A percentile compares a stretch with the other conserved stretches of the same genome.
These are phyloP conservation scores for Ostrea denselamellosa DNA, from an alignment of 1,140 invertebrate species.

Conservation along the genomic window DNA sequence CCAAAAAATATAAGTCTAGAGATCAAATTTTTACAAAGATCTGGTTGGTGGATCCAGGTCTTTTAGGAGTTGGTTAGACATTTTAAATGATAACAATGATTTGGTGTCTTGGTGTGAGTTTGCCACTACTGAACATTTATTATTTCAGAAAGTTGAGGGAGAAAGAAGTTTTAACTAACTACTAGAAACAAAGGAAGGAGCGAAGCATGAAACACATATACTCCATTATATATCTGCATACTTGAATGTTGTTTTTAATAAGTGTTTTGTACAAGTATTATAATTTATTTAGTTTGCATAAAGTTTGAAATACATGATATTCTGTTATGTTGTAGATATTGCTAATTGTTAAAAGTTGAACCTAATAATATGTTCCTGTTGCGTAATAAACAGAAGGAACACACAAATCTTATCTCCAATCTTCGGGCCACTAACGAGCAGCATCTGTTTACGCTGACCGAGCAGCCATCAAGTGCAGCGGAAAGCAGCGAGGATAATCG, in stretches of 20 bases:
- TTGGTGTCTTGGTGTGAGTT: too few relatives aligned
- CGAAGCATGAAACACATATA: too few relatives aligned
- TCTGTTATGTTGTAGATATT: not conserved
- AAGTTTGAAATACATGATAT: not conserved
- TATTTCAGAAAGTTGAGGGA: too few relatives aligned
- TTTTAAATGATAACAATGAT: too few relatives aligned
- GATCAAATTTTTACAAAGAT: too few relatives aligned
- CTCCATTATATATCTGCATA: not conserved
- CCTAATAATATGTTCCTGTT: not conserved
- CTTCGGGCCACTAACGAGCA: constrained; percentile 93
- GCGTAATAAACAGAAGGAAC: constrained; percentile 86
- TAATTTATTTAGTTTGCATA: not conserved
- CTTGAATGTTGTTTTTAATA: not conserved
- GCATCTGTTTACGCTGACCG: constrained; percentile 76
- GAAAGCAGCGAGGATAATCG: constrained; percentile 77
- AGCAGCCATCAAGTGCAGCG: constrained; percentile 71
- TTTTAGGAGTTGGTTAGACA: too few relatives aligned
- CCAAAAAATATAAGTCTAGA: too few relatives aligned
- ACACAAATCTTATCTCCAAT: constrained; percentile 93
- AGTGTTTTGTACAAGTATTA: not conserved
- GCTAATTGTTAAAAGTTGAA: not conserved
- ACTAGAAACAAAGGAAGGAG: too few relatives aligned
- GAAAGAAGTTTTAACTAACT: too few relatives aligned
- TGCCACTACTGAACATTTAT: too few relatives aligned
- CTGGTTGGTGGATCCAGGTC: too few relatives aligned